Evolutionary conservation across 1,140 invertebrate species (phyloP).

Genomic region (Tetramorium parvispinum): DNA sequence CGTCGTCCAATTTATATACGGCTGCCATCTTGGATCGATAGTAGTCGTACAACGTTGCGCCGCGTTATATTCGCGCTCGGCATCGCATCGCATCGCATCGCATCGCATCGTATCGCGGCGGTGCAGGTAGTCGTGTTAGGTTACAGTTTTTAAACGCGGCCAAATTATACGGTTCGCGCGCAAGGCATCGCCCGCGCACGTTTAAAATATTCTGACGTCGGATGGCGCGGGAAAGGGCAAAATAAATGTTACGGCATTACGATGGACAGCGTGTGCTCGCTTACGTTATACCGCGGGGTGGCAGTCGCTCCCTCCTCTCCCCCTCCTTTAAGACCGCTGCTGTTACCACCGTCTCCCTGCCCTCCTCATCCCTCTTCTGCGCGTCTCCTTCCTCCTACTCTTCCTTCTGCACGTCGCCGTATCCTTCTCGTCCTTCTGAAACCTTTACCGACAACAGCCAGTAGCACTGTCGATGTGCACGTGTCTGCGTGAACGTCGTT

Average conservation of each 20-base stretch:
- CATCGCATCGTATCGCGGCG: conserved; percentile 23
- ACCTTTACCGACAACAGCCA: conserved; percentile 9
- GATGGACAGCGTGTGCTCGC: conserved; percentile 78
- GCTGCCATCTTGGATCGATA: conserved; percentile 84
- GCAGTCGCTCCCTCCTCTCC: not conserved
- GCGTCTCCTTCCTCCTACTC: conserved; percentile 20
- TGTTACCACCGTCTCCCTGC: conserved; percentile 34
- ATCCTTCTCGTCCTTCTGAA: conserved; percentile 15
- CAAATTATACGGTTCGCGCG: conserved; percentile 82
- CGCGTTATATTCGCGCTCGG: conserved; percentile 64
- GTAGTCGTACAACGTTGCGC: conserved; percentile 77
- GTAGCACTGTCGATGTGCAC: conserved; percentile 62
- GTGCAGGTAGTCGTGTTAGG: conserved; percentile 82
- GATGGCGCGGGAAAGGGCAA: conserved; percentile 83
- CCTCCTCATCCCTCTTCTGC: conserved; percentile 31
- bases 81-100: conserved; percentile 53
- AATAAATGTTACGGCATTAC: conserved; percentile 84
- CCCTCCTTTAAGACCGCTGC: conserved; percentile 55
- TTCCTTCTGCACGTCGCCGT: conserved; percentile 6
- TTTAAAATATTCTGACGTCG: conserved; percentile 82
- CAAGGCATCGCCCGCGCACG: conserved; percentile 67
- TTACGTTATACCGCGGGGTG: conserved; percentile 71
- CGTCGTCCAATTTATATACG: conserved; percentile 81
- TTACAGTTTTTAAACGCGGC: conserved; percentile 83
- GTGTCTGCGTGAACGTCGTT: conserved; percentile 66